Conservation (phyloP, 2,113 vertebrate genomes). For the Polypterus senegalus region DNA sequence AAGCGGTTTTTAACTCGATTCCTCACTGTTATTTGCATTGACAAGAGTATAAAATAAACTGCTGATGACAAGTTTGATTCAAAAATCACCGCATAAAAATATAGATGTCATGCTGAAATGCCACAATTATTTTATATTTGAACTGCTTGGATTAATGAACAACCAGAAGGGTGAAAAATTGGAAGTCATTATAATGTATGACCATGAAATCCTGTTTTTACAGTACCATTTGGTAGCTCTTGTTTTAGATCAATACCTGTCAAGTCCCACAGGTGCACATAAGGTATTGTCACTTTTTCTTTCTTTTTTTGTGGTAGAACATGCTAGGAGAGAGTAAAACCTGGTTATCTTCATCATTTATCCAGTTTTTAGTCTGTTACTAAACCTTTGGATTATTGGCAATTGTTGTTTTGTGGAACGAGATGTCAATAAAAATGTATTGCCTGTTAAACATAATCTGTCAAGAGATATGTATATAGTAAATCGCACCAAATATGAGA, state of each 20-base stretch:
- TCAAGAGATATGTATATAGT: too few relatives aligned
- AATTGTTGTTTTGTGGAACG: too few relatives aligned
- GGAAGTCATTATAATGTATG: conserved; percentile 58
- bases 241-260: conserved; percentile 54
- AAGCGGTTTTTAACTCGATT: too few relatives aligned
- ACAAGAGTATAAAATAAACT: too few relatives aligned
- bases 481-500: too few relatives aligned
- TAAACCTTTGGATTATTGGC: too few relatives aligned
- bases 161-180: conserved; percentile 48
- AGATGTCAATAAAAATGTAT: too few relatives aligned
- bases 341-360: conserved; percentile 19
- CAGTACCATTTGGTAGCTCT: conserved; percentile 46
- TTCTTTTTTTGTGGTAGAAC: conserved; percentile 29
- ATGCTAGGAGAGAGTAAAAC: conserved; percentile 30
- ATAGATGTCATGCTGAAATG: conserved; percentile 26
- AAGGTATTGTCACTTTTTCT: conserved; percentile 41
- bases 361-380: too few relatives aligned
- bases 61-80: too few relatives aligned
- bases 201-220: conserved; percentile 56
- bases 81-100: conserved; percentile 11
- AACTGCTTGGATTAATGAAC: conserved; percentile 50
- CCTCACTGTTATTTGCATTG: too few relatives aligned
- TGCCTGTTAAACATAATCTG: too few relatives aligned
- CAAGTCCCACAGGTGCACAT: conserved; percentile 46
- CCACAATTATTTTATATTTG: conserved; percentile 45